Evolutionary conservation across 2,113 vertebrate species (phyloP), one percentile per base, ranked within the genome.

Genomic region (Amphiprion percula): DNA sequence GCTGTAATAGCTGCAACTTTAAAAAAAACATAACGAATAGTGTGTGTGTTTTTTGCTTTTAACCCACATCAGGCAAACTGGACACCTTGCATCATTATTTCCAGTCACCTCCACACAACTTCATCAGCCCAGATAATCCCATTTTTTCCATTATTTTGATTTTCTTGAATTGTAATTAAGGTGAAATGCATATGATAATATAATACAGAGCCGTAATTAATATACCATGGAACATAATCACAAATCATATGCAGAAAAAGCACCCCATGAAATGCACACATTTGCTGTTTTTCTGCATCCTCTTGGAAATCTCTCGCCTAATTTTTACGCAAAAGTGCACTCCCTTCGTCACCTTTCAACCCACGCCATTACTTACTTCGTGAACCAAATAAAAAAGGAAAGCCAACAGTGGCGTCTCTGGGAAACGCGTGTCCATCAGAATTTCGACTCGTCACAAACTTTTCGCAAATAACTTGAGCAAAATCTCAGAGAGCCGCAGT

Each of bases 361-460:
- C 54, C 19, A 68, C 69, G 74, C 37, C 66, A 58, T 79, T 30
- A 85, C 58, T 90, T 86, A 64, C 75, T 86, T 86, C 74, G 75
- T 55, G 33, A 14, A 66, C 41, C n/a, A 53, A 21, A 65, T 47
- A 46, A 71, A n/a, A 12, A 62, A 5, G 23, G 21, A 37, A 44
- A 67, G 17, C 47, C 61, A 80, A 33, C 65, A 66, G 78, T 77
- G 68, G 41, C 73, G 63, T 72, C 71, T 56, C 12, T n/a, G 30
- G 30, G 30, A 69, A 59, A 79, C 67, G 55, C 83, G 17, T 16
- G 55, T 70, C 65, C 56, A 65, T 67, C 83, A 77, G 3, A 74
- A 79, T 78, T 64, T 37, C 61, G 56, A 63, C 68, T 77, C 70
- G 58, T 73, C 55, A 49, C 17, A 86, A 91, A 90, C 77, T 83